These are phyloP conservation scores for Trachelipus rathkii DNA, from an alignment of 1,140 invertebrate genomes.

Conservation along the genomic window DNA sequence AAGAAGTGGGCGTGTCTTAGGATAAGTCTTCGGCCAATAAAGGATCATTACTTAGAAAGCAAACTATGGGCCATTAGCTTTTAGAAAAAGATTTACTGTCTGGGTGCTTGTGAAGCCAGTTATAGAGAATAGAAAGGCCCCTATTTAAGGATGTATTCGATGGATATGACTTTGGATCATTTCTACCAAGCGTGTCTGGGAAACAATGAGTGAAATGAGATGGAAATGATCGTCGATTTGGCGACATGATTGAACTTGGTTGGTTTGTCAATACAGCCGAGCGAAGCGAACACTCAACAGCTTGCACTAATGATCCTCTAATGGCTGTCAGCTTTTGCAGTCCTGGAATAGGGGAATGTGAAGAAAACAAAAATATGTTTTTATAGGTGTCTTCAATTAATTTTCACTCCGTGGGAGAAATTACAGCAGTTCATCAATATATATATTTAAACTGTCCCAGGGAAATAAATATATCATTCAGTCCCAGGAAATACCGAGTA, in stretches of 20 bases:
- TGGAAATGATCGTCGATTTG: neutral
- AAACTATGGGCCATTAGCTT: slow-evolving; percentile 10
- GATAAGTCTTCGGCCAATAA: slow-evolving; percentile 10
- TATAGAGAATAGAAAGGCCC: neutral
- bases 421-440: too few species aligned
- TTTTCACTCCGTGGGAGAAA: too few species aligned
- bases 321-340: neutral
- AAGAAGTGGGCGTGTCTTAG: neutral
- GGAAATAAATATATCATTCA: too few species aligned
- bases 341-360: too few species aligned
- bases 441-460: too few species aligned
- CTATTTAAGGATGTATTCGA: neutral
- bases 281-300: neutral
- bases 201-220: slow-evolving; percentile 13
- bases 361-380: too few species aligned
- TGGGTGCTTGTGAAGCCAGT: slow-evolving; percentile 13
- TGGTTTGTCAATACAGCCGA: neutral
- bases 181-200: neutral
- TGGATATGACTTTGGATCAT: neutral
- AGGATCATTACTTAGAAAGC: neutral
- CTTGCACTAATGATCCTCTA: slow-evolving; percentile 6
- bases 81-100: slow-evolving; percentile 20
- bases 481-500: too few species aligned
- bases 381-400: too few species aligned
- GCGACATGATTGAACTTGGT: neutral